Percentiles rank a stretch among this genome's conserved stretches.
Conservation (phyloP, 2,113 vertebrate genomes). For the Ceyx cyanopectus region DNA sequence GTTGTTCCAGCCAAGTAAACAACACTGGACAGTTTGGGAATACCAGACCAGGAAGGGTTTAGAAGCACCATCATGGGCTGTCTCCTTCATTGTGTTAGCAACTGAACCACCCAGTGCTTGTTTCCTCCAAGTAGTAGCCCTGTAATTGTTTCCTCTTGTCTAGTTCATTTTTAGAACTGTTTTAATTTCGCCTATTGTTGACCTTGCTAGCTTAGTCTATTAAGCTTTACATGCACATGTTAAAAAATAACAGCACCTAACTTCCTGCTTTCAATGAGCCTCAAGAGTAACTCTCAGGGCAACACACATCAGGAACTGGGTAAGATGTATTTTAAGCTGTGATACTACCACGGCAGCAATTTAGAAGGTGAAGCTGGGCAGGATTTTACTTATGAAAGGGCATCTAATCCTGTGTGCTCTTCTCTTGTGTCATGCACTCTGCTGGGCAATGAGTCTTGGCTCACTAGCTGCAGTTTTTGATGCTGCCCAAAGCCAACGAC, state of each 20-base stretch:
- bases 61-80: conserved; percentile 24
- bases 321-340: neutral
- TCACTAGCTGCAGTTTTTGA: neutral
- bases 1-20: conserved; percentile 56
- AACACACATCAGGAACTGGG: neutral
- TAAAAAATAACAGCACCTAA: conserved; percentile 63
- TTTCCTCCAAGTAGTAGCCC: conserved; percentile 61
- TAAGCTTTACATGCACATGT: conserved; percentile 31
- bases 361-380: neutral
- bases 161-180: conserved; percentile 71
- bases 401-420: rapidly evolving
- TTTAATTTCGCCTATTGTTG: conserved; percentile 65
- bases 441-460: neutral
- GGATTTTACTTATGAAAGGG: neutral
- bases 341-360: neutral
- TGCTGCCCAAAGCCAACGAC: neutral
- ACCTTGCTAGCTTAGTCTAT: conserved; percentile 67
- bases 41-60: conserved; percentile 38
- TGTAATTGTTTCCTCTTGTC: conserved; percentile 70
- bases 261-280: conserved; percentile 54
- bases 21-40: conserved; percentile 45
- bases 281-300: neutral
- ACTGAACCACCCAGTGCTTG: conserved; percentile 64
- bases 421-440: neutral
- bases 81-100: conserved; percentile 56